These are phyloP conservation scores for Lamproptera curius DNA, from an alignment of 2,888 invertebrate genomes.

Conservation along the genomic window DNA sequence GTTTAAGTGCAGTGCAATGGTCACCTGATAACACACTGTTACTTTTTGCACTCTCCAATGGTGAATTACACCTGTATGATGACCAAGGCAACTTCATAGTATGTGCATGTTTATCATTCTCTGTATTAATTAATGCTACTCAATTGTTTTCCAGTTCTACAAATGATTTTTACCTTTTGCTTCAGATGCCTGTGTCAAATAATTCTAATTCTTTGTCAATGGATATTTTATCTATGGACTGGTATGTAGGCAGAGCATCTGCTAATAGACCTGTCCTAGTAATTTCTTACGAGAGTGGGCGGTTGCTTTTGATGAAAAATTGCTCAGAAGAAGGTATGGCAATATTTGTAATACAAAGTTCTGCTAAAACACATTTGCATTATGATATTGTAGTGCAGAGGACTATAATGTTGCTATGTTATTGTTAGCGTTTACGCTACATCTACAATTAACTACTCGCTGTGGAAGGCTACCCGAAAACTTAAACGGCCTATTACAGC, in stretches of 20 bases:
- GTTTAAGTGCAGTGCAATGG: conserved; percentile 94
- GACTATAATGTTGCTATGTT: too few species aligned
- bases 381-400: too few species aligned
- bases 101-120: conserved; percentile 32
- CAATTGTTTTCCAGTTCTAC: not conserved
- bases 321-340: conserved; percentile 89
- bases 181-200: conserved; percentile 87
- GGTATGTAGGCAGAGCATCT: conserved; percentile 90
- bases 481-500: too few species aligned
- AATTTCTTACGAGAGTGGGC: conserved; percentile 92
- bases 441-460: too few species aligned
- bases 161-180: not conserved
- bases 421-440: too few species aligned
- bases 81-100: conserved; percentile 90
- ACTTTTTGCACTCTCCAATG: conserved; percentile 92
- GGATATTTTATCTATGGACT: conserved; percentile 87
- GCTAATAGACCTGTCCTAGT: conserved; percentile 87
- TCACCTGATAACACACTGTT: conserved; percentile 95
- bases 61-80: conserved; percentile 97
- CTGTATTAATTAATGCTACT: too few species aligned
- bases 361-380: too few species aligned
- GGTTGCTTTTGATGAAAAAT: conserved; percentile 92
- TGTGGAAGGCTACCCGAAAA: too few species aligned
- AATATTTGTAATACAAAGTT: not conserved
- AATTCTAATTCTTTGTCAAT: conserved; percentile 77